Conservation (phyloP, 2,113 vertebrate species). For the Channa argus region DNA sequence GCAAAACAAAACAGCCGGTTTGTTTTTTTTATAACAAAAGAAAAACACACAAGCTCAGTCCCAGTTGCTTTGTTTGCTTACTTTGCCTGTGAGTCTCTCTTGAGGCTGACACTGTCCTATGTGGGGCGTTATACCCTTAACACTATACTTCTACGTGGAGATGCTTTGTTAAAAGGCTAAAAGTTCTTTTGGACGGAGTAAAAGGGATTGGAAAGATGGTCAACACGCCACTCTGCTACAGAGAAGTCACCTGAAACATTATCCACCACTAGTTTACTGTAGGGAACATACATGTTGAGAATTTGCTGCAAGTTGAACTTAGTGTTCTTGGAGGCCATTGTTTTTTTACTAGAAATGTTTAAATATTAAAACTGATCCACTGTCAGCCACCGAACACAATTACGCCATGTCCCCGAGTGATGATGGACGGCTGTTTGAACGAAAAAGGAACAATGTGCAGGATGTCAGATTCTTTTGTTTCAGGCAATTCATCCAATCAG, state of each 20-base stretch:
- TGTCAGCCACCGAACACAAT: too few species aligned
- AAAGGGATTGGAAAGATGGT: conserved; percentile 48
- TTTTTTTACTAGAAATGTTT: too few species aligned
- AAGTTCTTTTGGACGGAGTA: conserved; percentile 62
- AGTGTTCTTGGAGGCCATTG: too few species aligned
- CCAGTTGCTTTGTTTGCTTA: conserved; percentile 68
- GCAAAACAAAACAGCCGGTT: conserved; percentile 54
- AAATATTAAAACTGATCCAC: too few species aligned
- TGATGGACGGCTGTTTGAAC: too few species aligned
- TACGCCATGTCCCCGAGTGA: too few species aligned
- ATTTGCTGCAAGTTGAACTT: too few species aligned
- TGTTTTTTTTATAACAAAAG: conserved; percentile 63
- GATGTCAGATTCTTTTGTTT: too few species aligned
- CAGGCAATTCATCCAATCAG: too few species aligned
- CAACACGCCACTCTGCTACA: conserved; percentile 51
- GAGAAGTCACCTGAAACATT: conserved; percentile 10
- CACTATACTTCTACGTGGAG: conserved; percentile 48
- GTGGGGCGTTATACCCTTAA: conserved; percentile 38
- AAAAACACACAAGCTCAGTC: conserved; percentile 62
- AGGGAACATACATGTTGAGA: neutral
- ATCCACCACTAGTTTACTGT: neutral
- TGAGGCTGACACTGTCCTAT: conserved; percentile 46
- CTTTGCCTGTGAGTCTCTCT: conserved; percentile 59
- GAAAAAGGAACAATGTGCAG: too few species aligned
- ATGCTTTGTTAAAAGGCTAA: conserved; percentile 30